These are phyloP conservation scores for Tyria jacobaeae DNA, from an alignment of 2,888 invertebrate species.

Conservation along the genomic window DNA sequence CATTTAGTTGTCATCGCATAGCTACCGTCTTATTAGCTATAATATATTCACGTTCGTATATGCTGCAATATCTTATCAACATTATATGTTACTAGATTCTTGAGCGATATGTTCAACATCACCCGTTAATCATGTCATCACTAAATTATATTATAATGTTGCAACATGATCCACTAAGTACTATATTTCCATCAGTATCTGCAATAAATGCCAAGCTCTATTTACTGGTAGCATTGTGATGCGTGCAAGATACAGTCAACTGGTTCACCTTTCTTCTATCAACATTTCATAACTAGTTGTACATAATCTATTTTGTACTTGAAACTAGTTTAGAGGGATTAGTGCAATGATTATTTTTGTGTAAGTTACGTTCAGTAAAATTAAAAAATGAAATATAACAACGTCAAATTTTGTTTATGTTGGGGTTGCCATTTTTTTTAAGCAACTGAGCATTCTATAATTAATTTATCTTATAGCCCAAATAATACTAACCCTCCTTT, in stretches of 20 bases:
- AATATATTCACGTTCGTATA: background rate
- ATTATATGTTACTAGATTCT: background rate
- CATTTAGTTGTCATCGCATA: background rate
- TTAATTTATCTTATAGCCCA: no score
- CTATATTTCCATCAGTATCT: conserved; percentile 47
- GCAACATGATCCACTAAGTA: conserved; percentile 39
- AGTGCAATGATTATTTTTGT: conserved; percentile 12
- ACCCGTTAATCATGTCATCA: conserved; percentile 40
- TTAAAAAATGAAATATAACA: background rate
- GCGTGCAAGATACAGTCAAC: conserved; percentile 68
- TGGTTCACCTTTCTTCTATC: conserved; percentile 74
- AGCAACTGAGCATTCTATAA: no score
- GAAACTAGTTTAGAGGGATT: conserved; percentile 12
- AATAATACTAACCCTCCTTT: no score
- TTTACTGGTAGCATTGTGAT: conserved; percentile 72
- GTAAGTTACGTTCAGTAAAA: background rate
- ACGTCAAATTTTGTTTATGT: no score
- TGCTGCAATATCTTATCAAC: background rate
- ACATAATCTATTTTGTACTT: conserved; percentile 31
- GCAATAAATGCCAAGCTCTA: conserved; percentile 74
- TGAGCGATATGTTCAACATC: background rate
- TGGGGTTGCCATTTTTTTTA: no score
- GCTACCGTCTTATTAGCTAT: background rate
- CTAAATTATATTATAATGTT: conserved; percentile 38
- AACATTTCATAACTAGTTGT: conserved; percentile 51